Evolutionary conservation across 1,140 invertebrate genomes (phyloP), one percentile per base, ranked within the genome.

Genomic region (Copidosoma floridanum): DNA sequence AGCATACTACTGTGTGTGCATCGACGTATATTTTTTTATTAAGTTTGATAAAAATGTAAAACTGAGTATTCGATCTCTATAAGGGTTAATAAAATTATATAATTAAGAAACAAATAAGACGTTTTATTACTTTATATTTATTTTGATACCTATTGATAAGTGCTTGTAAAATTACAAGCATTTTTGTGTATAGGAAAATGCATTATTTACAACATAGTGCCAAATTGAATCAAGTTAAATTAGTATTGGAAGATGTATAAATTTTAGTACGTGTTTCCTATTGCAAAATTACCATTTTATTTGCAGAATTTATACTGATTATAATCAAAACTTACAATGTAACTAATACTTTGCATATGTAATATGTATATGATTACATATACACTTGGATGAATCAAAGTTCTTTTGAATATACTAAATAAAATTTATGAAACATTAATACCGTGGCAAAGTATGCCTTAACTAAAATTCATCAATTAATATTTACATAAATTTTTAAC

Each of bases 111-210:
- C 2, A 63, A 56, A 43, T 38, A 40, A 29, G 16, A 27, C 35
- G n/a, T 53, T 23, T 57, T 29, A 41, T 35, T 59, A 24, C 47
- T 55, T 38, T 53, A 32, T 58, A 37, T 57, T 58, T 61, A 51
- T 64, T 54, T 43, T 26, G 40, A 55, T 57, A 50, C n/a, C n/a
- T n/a, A n/a, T 54, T 12, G 53, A 50, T 48, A 37, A 57, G 58
- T 43, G 20, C 48, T 63, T 29, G 48, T 57, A 63, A 58, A 52
- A 52, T 44, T 62, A 62, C 37, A 51, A 57, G 48, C 48, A 57
- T 32, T 56, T 35, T 41, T 40, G 41, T 63, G 50, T 18, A 57
- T 48, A 57, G 52, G 50, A 63, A n/a, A 63, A 57, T 57, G 53
- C 27, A 52, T 52, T 43, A 52, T 53, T 63, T 54, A 53, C 46